These are phyloP conservation scores for Campoletis raptor DNA, from an alignment of 2,888 invertebrate genomes.

Conservation along the genomic window DNA sequence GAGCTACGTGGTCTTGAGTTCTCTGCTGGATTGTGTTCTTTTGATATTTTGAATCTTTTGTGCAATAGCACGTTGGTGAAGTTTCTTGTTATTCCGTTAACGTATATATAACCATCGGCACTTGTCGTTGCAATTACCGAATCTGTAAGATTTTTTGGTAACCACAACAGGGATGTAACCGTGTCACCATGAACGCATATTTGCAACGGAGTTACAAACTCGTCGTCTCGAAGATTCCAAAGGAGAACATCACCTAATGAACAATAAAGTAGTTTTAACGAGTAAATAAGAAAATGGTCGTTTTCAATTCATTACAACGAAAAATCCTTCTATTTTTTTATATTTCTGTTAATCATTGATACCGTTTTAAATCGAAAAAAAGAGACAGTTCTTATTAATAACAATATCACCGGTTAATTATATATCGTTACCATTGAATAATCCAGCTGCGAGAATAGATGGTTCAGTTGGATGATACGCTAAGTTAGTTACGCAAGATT, in stretches of 20 bases:
- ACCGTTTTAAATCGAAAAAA: neutral
- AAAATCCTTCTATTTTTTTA: neutral
- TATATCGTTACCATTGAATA: slow-evolving; percentile 79
- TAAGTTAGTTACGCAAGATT: slow-evolving; percentile 85
- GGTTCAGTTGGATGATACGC: slow-evolving; percentile 86
- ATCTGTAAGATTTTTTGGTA: slow-evolving; percentile 77
- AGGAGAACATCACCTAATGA: slow-evolving; percentile 81
- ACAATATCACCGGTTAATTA: neutral
- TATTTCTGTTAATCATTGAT: neutral
- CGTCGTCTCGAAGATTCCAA: slow-evolving; percentile 82
- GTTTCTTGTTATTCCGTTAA: slow-evolving; percentile 79
- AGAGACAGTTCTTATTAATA: neutral
- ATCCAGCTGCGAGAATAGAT: slow-evolving; percentile 85
- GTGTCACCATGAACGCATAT: slow-evolving; percentile 80
- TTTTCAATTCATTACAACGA: neutral
- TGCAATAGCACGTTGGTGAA: slow-evolving; percentile 76
- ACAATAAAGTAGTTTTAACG: slow-evolving; percentile 19
- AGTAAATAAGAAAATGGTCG: neutral
- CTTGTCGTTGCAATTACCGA: slow-evolving; percentile 79
- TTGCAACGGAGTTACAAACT: slow-evolving; percentile 75
- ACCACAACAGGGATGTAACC: slow-evolving; percentile 81
- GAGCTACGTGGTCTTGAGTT: slow-evolving; percentile 81
- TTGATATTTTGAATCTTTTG: slow-evolving; percentile 81
- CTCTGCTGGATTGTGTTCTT: slow-evolving; percentile 83
- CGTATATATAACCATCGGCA: slow-evolving; percentile 80